Conservation (phyloP, 1,140 invertebrate species). For the Heliconius congener region DNA sequence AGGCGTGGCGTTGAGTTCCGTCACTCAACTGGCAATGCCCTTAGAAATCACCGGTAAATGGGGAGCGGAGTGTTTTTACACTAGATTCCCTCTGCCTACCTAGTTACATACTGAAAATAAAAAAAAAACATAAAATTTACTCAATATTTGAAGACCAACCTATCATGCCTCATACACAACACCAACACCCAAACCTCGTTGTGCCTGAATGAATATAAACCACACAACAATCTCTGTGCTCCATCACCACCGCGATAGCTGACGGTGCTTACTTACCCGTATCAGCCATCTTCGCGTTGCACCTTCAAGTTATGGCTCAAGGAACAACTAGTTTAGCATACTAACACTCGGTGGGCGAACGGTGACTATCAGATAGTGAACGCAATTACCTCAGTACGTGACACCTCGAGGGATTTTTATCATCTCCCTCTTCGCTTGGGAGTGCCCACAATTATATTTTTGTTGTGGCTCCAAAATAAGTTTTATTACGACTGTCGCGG, state of each 20-base stretch:
- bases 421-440: slow-evolving; percentile 50
- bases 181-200: slow-evolving; percentile 54
- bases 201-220: slow-evolving; percentile 55
- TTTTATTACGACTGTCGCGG: slow-evolving; percentile 52
- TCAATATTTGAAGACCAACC: not conserved
- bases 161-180: slow-evolving; percentile 40
- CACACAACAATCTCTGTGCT: slow-evolving; percentile 49
- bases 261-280: slow-evolving; percentile 50
- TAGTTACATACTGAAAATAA: too few species aligned
- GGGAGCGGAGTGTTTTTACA: too few species aligned
- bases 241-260: slow-evolving; percentile 56
- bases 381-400: slow-evolving; percentile 75
- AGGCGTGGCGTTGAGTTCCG: too few species aligned
- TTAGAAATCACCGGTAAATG: too few species aligned
- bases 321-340: slow-evolving; percentile 73
- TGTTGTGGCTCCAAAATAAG: slow-evolving; percentile 51
- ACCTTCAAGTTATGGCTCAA: slow-evolving; percentile 45
- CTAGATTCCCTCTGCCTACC: too few species aligned
- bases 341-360: slow-evolving; percentile 67
- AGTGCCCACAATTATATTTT: slow-evolving; percentile 66
- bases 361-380: slow-evolving; percentile 59
- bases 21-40: too few species aligned
- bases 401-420: slow-evolving; percentile 59
- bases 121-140: too few species aligned
- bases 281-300: slow-evolving; percentile 61